Base-by-base conservation (phyloP, 2,113 vertebrate species). In the Syngnathus typhle region DNA sequence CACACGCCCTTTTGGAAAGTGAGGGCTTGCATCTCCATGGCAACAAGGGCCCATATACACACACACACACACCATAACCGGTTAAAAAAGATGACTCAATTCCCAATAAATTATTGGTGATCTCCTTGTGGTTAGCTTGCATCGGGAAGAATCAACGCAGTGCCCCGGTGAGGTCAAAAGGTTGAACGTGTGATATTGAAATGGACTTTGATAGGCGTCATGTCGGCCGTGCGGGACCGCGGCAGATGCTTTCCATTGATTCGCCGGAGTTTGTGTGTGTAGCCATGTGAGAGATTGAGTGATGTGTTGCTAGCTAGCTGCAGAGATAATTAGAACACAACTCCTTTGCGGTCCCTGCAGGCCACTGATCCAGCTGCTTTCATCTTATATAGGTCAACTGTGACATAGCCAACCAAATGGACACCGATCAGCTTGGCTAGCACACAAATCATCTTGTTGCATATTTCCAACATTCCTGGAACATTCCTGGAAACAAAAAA, bases 301-400 rank as follows among this genome's bases (percentile, higher is more conserved):
- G 73, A 78, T 73, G 76, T 79, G 84, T 82, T 18, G 74, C 86
- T 65, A 73, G 80, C 84, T 84, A 75, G 71, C 86, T 80, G 78
- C 81, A 85, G 80, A 86, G 86, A 89, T 89, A 89, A 89, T 89
- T 88, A 88, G 85, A 88, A 87, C 84, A 87, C 86, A 88, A 86
- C 85, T 88, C 80, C 84, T 86, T 82, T 70, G 73, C 82, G 63
- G 85, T 88, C 86, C 85, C 88, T 83, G 80, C 83, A 86, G 88
- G 86, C 84, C 80, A 78, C 85, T 70, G 85, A 86, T 88, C 84
- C 86, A 89, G 86, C 88, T 88, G 86, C 85, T 82, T 88, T 86
- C 82, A 88, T 83, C 85, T 85, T 86, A 89, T 89, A 86, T 88
- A 88, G 88, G 88, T 88, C 88, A 88, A 82, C 85, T 84, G 80